Base-by-base conservation (phyloP, 2,888 invertebrate species). In the Lycaena phlaeas region DNA sequence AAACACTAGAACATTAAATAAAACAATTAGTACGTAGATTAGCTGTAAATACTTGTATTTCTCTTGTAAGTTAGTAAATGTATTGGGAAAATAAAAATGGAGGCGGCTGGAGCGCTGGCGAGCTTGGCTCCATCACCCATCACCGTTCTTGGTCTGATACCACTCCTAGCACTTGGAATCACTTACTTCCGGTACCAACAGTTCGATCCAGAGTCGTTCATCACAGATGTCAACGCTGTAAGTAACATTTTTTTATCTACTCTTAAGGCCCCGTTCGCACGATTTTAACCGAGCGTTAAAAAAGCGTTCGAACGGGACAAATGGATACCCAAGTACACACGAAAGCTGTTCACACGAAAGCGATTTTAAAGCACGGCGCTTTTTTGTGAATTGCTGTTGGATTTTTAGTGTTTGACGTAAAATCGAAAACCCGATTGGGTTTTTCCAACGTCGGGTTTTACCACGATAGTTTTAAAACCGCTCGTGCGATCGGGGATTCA, bases 151-250 rank as follows among this genome's bases (percentile, higher is more conserved):
- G 89, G 93, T 56, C 85, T 94, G 71, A 89, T 94, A 68, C 94
- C 94, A 56, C 87, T 94, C 56, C 86, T 94, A 68, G 92, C 93
- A 49, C 89, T 93, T 54, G 93, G 93, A 57, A 85, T 94, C 68
- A 90, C 93, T 56, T 91, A 90, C 69, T 91, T 92, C 86, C 88
- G 91, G 61, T 95, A 95, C 82, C 88, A 91, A 68, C 89, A 88
- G 61, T 87, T 89, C 59, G 95, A 95, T 77, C 95, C 95, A 46
- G 95, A 95, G 74, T 89, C 90, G 17, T 90, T 90, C 64, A 88
- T 92, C 42, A 85, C 87, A 53, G 90, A 94, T 67, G 87, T 89
- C 45, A 85, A 86, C 70, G 81, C 88, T 82, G 93, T 94, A 79
- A 88, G 87, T 86, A 45, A 38, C 9, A 29, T 12, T 7, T 22